phyloP scores from a whole-genome alignment of 1,140 invertebrate species.

The Melanaphis sacchari region DNA sequence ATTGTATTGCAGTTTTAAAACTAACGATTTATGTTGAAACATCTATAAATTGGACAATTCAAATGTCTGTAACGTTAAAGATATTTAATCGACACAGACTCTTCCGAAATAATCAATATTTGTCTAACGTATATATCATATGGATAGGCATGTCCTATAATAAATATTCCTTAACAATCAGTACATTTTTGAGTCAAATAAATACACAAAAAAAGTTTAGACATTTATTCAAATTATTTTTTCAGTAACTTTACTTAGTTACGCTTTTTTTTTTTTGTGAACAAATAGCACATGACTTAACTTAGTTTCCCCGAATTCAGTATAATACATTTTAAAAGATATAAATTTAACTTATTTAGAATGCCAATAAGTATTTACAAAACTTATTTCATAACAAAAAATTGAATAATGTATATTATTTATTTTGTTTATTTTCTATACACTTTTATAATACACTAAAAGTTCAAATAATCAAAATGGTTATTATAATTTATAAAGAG shows the following conservation, averaged over 20 bases:
- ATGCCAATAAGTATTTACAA: not conserved
- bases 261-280: not conserved
- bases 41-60: not conserved
- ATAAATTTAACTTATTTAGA: not conserved
- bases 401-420: not conserved
- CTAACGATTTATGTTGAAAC: not conserved
- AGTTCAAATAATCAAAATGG: not conserved
- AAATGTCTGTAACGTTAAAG: not conserved
- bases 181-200: not conserved
- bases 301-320: not conserved
- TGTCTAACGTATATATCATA: not conserved
- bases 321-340: not conserved
- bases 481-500: not conserved
- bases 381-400: not conserved
- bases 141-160: not conserved
- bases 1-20: not conserved
- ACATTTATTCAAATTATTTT: constrained; percentile 27
- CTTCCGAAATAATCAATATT: not conserved
- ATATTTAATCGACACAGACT: not conserved
- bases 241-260: not conserved
- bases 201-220: not conserved
- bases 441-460: not conserved
- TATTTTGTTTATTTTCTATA: not conserved
- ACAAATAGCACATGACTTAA: constrained; percentile 4
- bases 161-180: not conserved